Conservation (phyloP, 2,888 invertebrate species). For the Chouioia cunea region DNA sequence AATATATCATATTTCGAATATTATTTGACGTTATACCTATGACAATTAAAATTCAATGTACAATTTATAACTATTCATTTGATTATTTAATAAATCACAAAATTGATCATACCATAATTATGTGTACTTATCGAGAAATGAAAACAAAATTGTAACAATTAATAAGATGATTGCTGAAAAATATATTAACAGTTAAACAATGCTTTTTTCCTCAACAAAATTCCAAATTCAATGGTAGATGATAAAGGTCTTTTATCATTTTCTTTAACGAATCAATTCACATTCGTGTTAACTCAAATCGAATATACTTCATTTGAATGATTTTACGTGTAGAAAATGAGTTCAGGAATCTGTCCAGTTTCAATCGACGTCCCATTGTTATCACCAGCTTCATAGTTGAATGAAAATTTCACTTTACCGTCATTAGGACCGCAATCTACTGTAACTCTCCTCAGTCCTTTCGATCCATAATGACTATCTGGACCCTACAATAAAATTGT, state of each 20-base stretch:
- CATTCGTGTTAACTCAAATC: constrained; percentile 10
- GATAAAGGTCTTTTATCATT: too few species aligned
- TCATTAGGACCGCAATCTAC: constrained; percentile 82
- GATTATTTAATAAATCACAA: constrained; percentile 28
- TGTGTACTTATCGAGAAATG: too few species aligned
- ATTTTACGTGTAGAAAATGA: constrained; percentile 80
- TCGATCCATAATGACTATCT: constrained; percentile 89
- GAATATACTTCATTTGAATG: constrained; percentile 36
- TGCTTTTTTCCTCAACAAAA: neutral
- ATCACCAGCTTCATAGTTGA: constrained; percentile 87
- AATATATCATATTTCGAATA: constrained; percentile 40
- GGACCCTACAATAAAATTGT: constrained; percentile 75
- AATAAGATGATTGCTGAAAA: neutral
- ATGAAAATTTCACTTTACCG: constrained; percentile 83
- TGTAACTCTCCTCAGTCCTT: constrained; percentile 81
- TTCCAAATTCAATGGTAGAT: neutral
- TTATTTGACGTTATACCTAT: constrained; percentile 40
- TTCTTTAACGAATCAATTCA: too few species aligned
- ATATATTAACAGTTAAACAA: neutral
- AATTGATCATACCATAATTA: constrained; percentile 8
- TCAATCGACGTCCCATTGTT: constrained; percentile 89
- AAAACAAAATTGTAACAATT: too few species aligned
- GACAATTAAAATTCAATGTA: constrained; percentile 37
- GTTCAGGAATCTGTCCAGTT: constrained; percentile 89
- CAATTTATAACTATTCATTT: constrained; percentile 31